phyloP scores from a whole-genome alignment of 1,140 invertebrate species.

The Nylanderia fulva region DNA sequence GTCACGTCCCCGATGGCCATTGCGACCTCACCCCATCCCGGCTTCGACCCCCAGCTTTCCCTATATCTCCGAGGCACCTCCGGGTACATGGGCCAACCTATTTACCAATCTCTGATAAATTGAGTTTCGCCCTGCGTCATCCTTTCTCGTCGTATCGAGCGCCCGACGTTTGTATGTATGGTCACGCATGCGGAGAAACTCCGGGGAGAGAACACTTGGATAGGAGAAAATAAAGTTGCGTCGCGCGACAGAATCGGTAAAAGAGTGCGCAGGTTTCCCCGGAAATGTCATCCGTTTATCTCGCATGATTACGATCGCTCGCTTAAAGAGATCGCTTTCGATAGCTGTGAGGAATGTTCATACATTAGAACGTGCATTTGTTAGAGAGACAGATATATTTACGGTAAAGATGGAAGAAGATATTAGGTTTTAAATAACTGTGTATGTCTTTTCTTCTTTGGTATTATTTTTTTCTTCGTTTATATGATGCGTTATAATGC shows the following conservation, averaged over 20 bases:
- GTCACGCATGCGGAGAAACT: not conserved
- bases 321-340: not conserved
- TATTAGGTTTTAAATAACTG: slow-evolving; percentile 29
- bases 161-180: slow-evolving; percentile 23
- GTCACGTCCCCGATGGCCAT: slow-evolving; percentile 73
- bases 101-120: slow-evolving; percentile 79
- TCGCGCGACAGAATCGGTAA: not conserved
- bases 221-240: slow-evolving; percentile 39
- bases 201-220: not conserved
- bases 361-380: not conserved
- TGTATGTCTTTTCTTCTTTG: not conserved
- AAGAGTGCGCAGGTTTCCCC: not conserved
- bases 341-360: not conserved
- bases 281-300: slow-evolving; percentile 15
- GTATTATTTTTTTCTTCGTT: not conserved
- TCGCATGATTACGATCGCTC: not conserved
- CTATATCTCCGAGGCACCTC: not conserved
- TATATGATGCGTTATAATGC: too few relatives aligned
- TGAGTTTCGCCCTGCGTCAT: slow-evolving; percentile 66
- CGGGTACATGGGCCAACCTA: slow-evolving; percentile 67
- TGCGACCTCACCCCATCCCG: not conserved
- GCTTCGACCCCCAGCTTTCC: not conserved
- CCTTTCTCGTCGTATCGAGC: slow-evolving; percentile 45
- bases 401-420: not conserved
- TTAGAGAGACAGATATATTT: not conserved